Conservation (phyloP, 2,797 vertebrate species). For the Scolopax bukidnonensis region DNA sequence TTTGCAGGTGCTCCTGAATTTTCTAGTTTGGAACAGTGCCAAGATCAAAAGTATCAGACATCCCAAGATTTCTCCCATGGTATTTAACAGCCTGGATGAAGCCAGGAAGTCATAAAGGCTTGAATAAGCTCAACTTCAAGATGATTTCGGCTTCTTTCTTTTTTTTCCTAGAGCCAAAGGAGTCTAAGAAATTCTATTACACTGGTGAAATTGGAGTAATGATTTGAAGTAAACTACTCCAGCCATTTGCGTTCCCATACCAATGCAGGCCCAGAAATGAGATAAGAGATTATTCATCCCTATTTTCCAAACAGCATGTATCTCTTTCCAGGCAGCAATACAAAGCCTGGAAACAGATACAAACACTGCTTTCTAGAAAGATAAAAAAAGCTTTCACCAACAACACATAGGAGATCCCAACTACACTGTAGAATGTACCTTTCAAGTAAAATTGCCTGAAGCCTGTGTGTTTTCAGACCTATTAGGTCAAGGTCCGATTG, state of each 20-base stretch:
- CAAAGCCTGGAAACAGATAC: not conserved
- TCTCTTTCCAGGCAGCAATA: not conserved
- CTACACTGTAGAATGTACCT: not conserved
- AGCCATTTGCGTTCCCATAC: not conserved
- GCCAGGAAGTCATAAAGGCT: not conserved
- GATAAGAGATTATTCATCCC: not conserved
- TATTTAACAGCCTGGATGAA: not conserved
- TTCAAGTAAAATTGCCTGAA: not conserved
- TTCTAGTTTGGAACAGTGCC: not conserved
- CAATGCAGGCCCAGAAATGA: not conserved
- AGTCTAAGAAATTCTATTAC: not conserved
- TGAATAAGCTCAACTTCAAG: not conserved
- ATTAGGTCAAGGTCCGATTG: constrained; percentile 7
- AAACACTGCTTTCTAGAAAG: not conserved
- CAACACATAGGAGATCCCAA: not conserved
- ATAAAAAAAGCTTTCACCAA: not conserved
- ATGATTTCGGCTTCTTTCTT: not conserved
- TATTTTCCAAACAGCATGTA: not conserved
- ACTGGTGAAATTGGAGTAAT: not conserved
- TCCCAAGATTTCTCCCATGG: not conserved
- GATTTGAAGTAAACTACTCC: not conserved
- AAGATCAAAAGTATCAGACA: not conserved
- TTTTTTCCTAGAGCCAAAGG: not conserved
- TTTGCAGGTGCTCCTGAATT: not conserved
- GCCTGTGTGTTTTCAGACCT: not conserved